These are phyloP conservation scores for Drosophila subsilvestris DNA, from an alignment of 2,888 invertebrate genomes.

Conservation along the genomic window DNA sequence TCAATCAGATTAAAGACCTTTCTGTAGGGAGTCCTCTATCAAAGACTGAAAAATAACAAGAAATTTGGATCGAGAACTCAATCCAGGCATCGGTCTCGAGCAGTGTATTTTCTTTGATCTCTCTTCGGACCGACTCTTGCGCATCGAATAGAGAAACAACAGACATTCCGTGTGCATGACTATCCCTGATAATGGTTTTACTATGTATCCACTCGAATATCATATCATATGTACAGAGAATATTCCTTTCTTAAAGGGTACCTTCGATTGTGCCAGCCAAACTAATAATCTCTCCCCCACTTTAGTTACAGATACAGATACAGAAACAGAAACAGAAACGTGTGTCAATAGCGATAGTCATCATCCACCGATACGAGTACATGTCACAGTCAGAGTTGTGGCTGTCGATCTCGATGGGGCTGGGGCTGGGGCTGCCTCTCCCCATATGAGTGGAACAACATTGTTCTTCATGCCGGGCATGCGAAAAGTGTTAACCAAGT, in stretches of 20 bases:
- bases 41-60: too few relatives aligned
- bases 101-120: too few relatives aligned
- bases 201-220: too few relatives aligned
- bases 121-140: too few relatives aligned
- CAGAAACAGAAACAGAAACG: neutral
- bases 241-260: neutral
- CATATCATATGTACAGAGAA: too few relatives aligned
- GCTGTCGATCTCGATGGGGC: neutral
- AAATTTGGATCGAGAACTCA: too few relatives aligned
- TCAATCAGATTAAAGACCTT: neutral
- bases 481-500: conserved; percentile 68
- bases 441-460: conserved; percentile 44
- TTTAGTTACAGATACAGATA: neutral
- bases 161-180: too few relatives aligned
- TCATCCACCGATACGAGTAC: conserved; percentile 1
- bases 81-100: too few relatives aligned
- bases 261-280: neutral
- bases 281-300: neutral
- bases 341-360: conserved; percentile 10
- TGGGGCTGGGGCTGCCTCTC: neutral
- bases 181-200: too few relatives aligned
- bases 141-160: too few relatives aligned
- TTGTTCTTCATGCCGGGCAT: conserved; percentile 47
- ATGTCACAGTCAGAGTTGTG: conserved; percentile 26
- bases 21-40: too few relatives aligned